phyloP scores from a whole-genome alignment of 2,113 vertebrate genomes.

The Oreochromis aureus region DNA sequence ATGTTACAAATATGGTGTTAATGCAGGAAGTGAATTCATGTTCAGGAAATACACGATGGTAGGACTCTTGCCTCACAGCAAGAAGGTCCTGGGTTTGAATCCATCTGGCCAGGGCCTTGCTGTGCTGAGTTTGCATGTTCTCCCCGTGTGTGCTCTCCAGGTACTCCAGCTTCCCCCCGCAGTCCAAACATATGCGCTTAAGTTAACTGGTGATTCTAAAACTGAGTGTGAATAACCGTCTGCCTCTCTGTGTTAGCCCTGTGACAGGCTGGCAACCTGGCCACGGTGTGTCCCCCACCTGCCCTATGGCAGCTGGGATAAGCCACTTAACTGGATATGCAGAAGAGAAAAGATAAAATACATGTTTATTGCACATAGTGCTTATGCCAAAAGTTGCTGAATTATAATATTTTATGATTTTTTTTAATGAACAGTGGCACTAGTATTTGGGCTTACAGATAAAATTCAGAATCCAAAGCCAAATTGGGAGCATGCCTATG shows the following conservation, averaged over 20 bases:
- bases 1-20: background rate
- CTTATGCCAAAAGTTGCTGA: background rate
- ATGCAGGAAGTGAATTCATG: background rate
- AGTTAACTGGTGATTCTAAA: background rate
- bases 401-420: background rate
- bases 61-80: background rate
- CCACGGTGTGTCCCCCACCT: background rate
- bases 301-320: background rate
- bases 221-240: background rate
- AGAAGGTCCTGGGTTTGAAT: background rate
- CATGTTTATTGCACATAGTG: background rate
- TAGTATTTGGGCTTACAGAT: background rate
- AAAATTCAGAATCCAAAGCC: background rate
- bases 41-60: background rate
- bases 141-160: background rate
- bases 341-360: background rate
- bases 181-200: background rate
- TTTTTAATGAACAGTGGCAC: background rate
- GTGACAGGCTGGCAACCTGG: background rate
- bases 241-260: background rate
- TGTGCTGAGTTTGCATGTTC: background rate
- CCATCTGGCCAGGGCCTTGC: background rate
- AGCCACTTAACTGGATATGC: background rate
- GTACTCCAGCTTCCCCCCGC: background rate
- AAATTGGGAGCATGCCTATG: background rate